Evolutionary conservation across 92 coral and sea anemone genomes (phyloP), one percentile per base, ranked within the genome.

Genomic region (Pocillopora meandrina): DNA sequence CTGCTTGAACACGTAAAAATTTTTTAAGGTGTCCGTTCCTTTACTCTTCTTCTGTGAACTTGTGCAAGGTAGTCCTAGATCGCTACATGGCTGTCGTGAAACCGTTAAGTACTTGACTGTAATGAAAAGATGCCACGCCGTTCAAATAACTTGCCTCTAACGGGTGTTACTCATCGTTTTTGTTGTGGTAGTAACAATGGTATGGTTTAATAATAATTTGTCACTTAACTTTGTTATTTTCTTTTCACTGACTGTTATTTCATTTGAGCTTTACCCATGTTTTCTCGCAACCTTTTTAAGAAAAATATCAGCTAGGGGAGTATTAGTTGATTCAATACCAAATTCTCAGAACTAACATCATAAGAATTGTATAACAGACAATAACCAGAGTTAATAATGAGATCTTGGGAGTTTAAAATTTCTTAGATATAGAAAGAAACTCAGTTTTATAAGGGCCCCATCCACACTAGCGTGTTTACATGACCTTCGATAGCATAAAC

Each of bases 81-180:
- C 79, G 79, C 20, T 75, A 57, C 23, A 59, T 75, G 11, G 78
- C 78, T 20, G 19, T 74, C 23, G 78, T 74, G 10, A 55, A 74
- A 7, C 36, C 78, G 20, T 56, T 74, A 56, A 56, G 23, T 74
- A 74, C 78, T 55, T 74, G 34, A 52, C 20, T 20, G 55, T 56
- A 20, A 56, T 56, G 63, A 74, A 20, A 16, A 36, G 78, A 1
- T n/a, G 61, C 1, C 64, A 63, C 35, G 42, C 56, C 62, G n/a
- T 61, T 13, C 82, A 12, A 18, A 35, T 77, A 15, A 36, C 62
- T 61, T 35, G 3, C 82, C 36, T 77, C 3, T 77, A 71, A n/a
- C 62, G 82, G 82, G 52, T 17, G 9, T 12, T 59, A 18, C 18
- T 58, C 18, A 17, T 49, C 49, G 13, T 23, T 3, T 47, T 60